Conservation (phyloP, 2,113 vertebrate genomes). For the Dromiciops gliroides region DNA sequence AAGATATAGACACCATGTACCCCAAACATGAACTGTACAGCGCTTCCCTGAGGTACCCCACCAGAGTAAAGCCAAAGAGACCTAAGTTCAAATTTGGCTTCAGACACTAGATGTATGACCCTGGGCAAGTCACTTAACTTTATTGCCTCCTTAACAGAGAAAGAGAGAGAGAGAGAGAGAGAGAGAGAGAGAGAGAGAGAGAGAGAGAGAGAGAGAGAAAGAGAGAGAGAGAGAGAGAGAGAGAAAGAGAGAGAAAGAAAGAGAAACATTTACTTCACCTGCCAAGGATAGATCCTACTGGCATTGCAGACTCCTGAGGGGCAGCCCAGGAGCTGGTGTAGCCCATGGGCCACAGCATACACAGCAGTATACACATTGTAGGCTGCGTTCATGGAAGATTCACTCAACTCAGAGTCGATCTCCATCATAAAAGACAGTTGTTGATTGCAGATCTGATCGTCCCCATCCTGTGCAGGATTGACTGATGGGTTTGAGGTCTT, state of each 20-base stretch:
- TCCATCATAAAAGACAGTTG: constrained; percentile 42
- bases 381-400: constrained; percentile 71
- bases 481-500: fast-evolving
- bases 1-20: constrained; percentile 16
- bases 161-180: no score
- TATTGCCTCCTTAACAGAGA: not conserved
- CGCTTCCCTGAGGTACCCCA: not conserved
- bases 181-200: no score
- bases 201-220: no score
- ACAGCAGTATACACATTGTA: constrained; percentile 85
- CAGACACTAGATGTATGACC: not conserved
- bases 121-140: not conserved
- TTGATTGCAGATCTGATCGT: constrained; percentile 81
- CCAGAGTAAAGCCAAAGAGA: not conserved
- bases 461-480: constrained; percentile 1
- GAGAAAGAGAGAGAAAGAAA: not conserved
- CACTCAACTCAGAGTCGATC: not conserved
- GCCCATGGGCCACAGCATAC: constrained; percentile 85
- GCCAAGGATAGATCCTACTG: constrained; percentile 83
- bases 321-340: constrained; percentile 87
- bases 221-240: no score
- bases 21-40: not conserved
- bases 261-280: constrained; percentile 86
- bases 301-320: constrained; percentile 75
- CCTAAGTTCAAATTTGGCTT: not conserved